Percentiles rank a stretch among this genome's conserved stretches.
These are phyloP conservation scores for Peribatodes rhomboidaria DNA, from an alignment of 2,888 invertebrate genomes.

Conservation along the genomic window DNA sequence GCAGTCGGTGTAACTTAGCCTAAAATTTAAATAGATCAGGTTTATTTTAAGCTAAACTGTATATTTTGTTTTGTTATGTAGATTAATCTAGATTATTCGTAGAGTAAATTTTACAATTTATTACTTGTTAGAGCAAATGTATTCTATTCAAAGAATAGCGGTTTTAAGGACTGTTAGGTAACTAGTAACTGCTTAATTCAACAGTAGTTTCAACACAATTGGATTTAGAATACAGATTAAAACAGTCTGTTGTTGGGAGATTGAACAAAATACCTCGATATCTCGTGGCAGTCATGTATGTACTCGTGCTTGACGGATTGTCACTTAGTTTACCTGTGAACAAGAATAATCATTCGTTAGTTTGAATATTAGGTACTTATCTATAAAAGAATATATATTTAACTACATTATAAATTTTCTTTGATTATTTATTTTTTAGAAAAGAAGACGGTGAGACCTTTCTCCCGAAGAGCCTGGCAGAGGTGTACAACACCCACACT, in stretches of 20 bases:
- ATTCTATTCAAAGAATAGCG: not conserved
- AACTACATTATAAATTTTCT: too few relatives aligned
- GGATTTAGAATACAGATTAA: not conserved
- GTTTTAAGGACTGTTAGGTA: not conserved
- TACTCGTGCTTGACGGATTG: not conserved
- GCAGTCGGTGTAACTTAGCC: too few relatives aligned
- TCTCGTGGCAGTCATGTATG: not conserved
- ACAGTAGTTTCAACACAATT: not conserved
- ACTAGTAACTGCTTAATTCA: too few relatives aligned
- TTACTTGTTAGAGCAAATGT: not conserved
- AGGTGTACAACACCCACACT: too few relatives aligned
- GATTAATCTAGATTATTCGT: not conserved
- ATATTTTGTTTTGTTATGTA: constrained; percentile 15
- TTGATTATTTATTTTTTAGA: too few relatives aligned
- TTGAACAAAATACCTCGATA: constrained; percentile 20
- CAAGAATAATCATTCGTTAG: constrained; percentile 26
- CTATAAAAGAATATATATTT: too few relatives aligned
- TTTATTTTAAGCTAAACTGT: constrained; percentile 1
- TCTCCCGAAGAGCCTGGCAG: too few relatives aligned
- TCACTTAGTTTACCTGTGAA: constrained; percentile 40
- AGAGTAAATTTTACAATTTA: constrained; percentile 10
- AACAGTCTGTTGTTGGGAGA: not conserved
- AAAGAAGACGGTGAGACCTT: too few relatives aligned
- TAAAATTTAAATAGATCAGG: not conserved
- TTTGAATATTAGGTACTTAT: not conserved